phyloP scores from a whole-genome alignment of 2,888 invertebrate genomes.

The Meloe dianella region DNA sequence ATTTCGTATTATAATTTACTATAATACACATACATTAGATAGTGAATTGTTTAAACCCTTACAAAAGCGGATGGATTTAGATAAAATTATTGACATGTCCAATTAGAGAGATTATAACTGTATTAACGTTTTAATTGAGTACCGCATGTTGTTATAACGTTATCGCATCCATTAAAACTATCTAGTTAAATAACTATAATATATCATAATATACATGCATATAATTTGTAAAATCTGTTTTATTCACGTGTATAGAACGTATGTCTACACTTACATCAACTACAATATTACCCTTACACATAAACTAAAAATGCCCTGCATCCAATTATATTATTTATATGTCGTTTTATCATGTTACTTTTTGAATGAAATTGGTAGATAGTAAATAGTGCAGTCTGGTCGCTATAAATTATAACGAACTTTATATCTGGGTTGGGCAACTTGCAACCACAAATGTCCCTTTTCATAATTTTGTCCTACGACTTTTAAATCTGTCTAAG shows the following conservation, averaged over 20 bases:
- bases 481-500: neutral
- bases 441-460: conserved; percentile 2
- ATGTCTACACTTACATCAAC: neutral
- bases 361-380: neutral
- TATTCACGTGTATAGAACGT: neutral
- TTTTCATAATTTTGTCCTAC: neutral
- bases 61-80: conserved; percentile 12
- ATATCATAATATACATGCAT: neutral
- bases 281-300: too few relatives aligned
- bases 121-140: conserved; percentile 8
- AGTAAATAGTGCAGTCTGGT: neutral
- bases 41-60: neutral
- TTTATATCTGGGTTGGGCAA: conserved; percentile 7
- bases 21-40: neutral
- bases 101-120: conserved; percentile 11
- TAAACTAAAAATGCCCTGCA: too few relatives aligned
- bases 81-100: conserved; percentile 17
- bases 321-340: too few relatives aligned
- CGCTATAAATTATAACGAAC: neutral
- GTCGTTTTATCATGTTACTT: neutral
- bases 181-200: conserved; percentile 1
- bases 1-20: neutral
- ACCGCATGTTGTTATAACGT: conserved; percentile 5
- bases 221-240: neutral
- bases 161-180: conserved; percentile 10